Base-by-base conservation (phyloP, 2,888 invertebrate genomes). In the Augiades crinisus region DNA sequence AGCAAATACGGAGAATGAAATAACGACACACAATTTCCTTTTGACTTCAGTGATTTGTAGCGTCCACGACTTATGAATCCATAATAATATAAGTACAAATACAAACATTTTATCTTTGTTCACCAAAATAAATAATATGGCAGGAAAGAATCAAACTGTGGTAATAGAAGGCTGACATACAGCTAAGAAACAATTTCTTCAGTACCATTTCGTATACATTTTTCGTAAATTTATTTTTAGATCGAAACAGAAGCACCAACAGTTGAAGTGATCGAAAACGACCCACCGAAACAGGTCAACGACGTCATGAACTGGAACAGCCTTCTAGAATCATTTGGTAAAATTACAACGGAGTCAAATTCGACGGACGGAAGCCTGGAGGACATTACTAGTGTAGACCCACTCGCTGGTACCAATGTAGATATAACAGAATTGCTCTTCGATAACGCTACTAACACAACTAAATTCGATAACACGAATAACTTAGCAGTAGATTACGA, bases 261-360 rank as follows among this genome's bases (percentile, higher is more conserved):
- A 10, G 61, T 68, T 34, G 67, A 74, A 56, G 61, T 69, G 5
- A 54, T 60, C 5, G 70, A 75, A 56, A 64, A 59, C 13, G 60
- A 63, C 21, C 57, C 61, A 36, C 19, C 60, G 8, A 72, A 77
- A 67, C 60, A 65, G 17, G 49, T 56, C 33, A 55, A 62, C 51
- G 83, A 84, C 22, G 53, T 69, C 10, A 85, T 85, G 83, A 86
- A 81, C 59, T 89, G 89, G 89, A 86, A 89, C 33, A 78, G 78
- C 3, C 78, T 89, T 0, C 70, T 89, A 3, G 89, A 89, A 65
- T 88, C 89, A 1, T 89, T 89, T 52, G 85, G 84, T 3, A 77
- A 70, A 66, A 82, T 89, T 41, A 87, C 81, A 0, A 89, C 89
- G 7, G 87, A 87, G 56, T 89, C 85, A 0, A 85, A 83, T 54